These are phyloP conservation scores for Pseudolycoriella hygida DNA, from an alignment of 2,888 invertebrate genomes.

Conservation along the genomic window DNA sequence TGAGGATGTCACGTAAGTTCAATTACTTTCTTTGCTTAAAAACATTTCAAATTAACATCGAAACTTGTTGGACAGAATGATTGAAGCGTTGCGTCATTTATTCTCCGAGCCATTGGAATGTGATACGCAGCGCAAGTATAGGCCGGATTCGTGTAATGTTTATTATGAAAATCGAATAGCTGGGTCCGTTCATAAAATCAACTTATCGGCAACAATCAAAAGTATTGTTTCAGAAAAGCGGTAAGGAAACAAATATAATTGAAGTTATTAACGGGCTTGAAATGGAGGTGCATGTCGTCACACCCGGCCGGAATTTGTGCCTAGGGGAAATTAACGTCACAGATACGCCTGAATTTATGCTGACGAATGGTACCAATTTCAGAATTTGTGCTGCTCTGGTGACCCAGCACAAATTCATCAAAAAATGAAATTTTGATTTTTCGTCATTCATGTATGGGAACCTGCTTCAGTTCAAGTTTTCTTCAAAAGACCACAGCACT, in stretches of 20 bases:
- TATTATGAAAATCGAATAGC: slow-evolving; percentile 55
- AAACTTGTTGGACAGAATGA: slow-evolving; percentile 33
- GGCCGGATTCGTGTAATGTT: slow-evolving; percentile 38
- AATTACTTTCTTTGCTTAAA: slow-evolving; percentile 21
- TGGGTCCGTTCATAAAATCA: slow-evolving; percentile 37
- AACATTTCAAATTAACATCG: not conserved
- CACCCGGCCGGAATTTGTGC: too few relatives aligned
- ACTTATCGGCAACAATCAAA: slow-evolving; percentile 35
- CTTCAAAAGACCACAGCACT: too few relatives aligned
- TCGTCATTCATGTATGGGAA: too few relatives aligned
- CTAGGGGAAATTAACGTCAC: too few relatives aligned
- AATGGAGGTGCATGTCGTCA: too few relatives aligned
- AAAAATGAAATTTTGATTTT: too few relatives aligned
- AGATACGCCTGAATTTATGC: too few relatives aligned
- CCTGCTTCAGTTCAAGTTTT: too few relatives aligned
- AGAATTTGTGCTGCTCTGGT: too few relatives aligned
- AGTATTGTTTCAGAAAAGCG: slow-evolving; percentile 37
- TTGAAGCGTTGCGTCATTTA: slow-evolving; percentile 41
- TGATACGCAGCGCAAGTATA: slow-evolving; percentile 51
- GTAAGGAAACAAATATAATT: slow-evolving; percentile 15
- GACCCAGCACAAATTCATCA: too few relatives aligned
- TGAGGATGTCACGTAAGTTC: slow-evolving; percentile 44
- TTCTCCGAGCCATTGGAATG: slow-evolving; percentile 53
- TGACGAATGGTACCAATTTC: too few relatives aligned
- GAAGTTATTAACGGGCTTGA: too few relatives aligned